Base-by-base conservation (phyloP, 37 sponge, comb jelly and placozoan genomes). In the Beroe forskalii region DNA sequence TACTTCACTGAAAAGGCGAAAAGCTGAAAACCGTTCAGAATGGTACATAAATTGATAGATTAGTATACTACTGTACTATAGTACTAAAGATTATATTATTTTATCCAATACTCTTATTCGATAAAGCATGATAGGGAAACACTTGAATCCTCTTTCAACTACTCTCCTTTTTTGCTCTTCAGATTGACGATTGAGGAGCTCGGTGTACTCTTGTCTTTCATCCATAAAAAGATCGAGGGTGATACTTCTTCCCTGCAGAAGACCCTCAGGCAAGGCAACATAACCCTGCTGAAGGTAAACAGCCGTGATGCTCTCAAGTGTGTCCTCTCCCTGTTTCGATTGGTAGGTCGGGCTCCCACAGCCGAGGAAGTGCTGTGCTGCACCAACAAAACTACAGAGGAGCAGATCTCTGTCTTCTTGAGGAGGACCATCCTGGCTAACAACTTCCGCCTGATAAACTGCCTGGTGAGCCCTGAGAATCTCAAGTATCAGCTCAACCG, bases 381-480 rank as follows among this genome's bases (percentile, higher is more conserved):
- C 30, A 41, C 44, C 8, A 35, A 17, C 17, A 38, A 80, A 32
- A 80, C 86, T 24, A 80, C 86, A 44, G 55, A 80, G 35, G 30
- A 80, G 27, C 31, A 80, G 22, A 41, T 80, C 23, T 20, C n/a
- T 37, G 55, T 44, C 4, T 80, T 80, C 55, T 24, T 80, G 48
- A 32, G 55, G 3, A 39, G 86, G 42, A 37, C 55, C 31, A 44
- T 80, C 0, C 42, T 80, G 1, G 20, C 31, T 0, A 80, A 80
- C 31, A 27, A 80, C 30, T 41, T 28, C 4, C n/a, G 55, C 1
- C 55, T 23, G 4, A 22, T 80, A 27, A 80, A 80, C 86, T 80
- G 86, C 27, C 44, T 80, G 9, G 86, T 80, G 24, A 43, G 86
- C 27, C 86, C 86, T 1, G 86, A 80, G 30, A 41, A 80, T n/a